phyloP scores from a whole-genome alignment of 2,797 vertebrate species.

The Kryptolebias ocellatus region DNA sequence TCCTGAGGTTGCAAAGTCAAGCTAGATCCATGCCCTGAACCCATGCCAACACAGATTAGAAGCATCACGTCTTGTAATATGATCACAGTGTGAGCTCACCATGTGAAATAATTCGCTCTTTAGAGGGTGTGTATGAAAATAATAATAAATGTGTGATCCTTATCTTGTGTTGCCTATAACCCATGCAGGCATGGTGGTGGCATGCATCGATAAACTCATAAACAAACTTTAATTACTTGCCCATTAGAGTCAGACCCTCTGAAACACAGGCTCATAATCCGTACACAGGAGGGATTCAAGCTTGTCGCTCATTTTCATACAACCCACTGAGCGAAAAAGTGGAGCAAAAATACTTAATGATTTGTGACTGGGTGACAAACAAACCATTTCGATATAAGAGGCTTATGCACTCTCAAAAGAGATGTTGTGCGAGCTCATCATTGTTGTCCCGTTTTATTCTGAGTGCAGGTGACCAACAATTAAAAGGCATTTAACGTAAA shows the following conservation, averaged over 20 bases:
- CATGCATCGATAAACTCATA: constrained; percentile 82
- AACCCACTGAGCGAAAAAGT: constrained; percentile 74
- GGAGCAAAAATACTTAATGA: constrained; percentile 78
- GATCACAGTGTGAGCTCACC: constrained; percentile 76
- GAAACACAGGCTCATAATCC: constrained; percentile 79
- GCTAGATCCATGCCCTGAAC: constrained; percentile 61
- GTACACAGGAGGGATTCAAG: constrained; percentile 76
- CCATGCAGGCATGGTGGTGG: constrained; percentile 72
- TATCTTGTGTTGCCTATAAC: constrained; percentile 76
- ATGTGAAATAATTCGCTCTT: constrained; percentile 65
- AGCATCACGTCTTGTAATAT: constrained; percentile 71
- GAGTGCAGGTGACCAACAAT: constrained; percentile 63
- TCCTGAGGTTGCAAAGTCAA: constrained; percentile 68
- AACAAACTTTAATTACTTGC: constrained; percentile 83
- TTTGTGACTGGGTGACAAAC: constrained; percentile 78
- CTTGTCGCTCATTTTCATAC: constrained; percentile 74
- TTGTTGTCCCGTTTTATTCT: constrained; percentile 58
- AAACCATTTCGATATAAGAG: constrained; percentile 76
- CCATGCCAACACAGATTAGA: constrained; percentile 65
- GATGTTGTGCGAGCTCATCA: constrained; percentile 56
- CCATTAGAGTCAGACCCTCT: constrained; percentile 79
- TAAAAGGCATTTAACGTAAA: constrained; percentile 61
- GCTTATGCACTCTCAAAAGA: constrained; percentile 77
- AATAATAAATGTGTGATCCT: constrained; percentile 70
- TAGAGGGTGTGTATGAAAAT: constrained; percentile 32